Percentiles rank a stretch among this genome's conserved stretches.
Evolutionary conservation across 2,797 vertebrate genomes (phyloP).

Genomic region (Dicrostonyx torquatus): DNA sequence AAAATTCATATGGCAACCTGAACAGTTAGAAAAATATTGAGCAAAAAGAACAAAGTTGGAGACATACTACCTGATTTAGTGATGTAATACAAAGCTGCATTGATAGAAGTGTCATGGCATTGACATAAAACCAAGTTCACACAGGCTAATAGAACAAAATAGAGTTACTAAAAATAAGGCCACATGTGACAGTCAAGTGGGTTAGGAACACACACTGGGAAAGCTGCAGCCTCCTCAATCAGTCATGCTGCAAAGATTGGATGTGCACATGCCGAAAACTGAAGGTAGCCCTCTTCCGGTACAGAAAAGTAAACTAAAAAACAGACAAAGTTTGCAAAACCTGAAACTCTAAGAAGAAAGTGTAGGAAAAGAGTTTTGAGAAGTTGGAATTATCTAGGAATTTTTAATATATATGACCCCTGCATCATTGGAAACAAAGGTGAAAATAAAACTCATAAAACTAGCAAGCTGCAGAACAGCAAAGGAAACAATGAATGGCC

Average conservation of each 20-base stretch:
- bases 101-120: background rate
- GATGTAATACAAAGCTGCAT: background rate
- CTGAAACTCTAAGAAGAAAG: background rate
- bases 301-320: background rate
- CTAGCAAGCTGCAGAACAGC: background rate
- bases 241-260: background rate
- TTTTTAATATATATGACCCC: background rate
- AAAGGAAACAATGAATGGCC: background rate
- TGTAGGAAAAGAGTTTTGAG: background rate
- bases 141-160: background rate
- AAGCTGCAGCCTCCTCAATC: background rate
- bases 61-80: background rate
- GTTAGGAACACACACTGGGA: background rate
- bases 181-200: background rate
- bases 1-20: background rate
- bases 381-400: background rate
- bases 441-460: background rate
- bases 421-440: background rate
- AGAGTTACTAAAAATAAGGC: background rate
- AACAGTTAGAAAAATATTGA: background rate
- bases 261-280: background rate
- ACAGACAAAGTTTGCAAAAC: background rate
- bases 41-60: background rate
- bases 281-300: background rate
- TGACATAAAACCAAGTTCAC: background rate